Evolutionary conservation across 2,888 invertebrate genomes (phyloP).

Genomic region (Thecophora atra): DNA sequence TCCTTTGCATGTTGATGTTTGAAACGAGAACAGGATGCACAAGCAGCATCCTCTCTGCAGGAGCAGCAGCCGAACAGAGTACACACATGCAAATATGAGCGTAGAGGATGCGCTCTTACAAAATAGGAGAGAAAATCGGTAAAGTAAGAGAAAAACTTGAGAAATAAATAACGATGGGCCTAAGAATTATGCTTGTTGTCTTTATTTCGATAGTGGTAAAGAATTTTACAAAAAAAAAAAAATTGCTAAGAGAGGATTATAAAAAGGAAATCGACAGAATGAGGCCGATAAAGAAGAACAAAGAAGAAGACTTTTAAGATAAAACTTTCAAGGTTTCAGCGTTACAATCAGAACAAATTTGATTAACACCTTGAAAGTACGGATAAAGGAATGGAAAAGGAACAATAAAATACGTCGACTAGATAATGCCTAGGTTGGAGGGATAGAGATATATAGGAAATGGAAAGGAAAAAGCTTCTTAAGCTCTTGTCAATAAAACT

Average conservation of each 20-base stretch:
- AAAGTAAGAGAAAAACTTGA: neutral
- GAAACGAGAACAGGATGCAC: slow-evolving; percentile 5
- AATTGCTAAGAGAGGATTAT: slow-evolving; percentile 1
- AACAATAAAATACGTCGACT: too few species aligned
- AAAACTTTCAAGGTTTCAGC: neutral
- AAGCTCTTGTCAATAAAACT: too few species aligned
- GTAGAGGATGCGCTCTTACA: neutral
- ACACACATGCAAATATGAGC: neutral
- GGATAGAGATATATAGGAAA: too few species aligned
- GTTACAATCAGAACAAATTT: too few species aligned
- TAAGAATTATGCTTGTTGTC: neutral
- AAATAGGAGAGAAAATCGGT: neutral
- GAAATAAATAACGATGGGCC: neutral
- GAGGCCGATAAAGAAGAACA: neutral
- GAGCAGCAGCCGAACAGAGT: neutral
- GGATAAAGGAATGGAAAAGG: too few species aligned
- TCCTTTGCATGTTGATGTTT: slow-evolving; percentile 13
- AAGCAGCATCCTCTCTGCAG: neutral
- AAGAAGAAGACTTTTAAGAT: neutral
- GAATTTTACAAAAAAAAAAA: neutral
- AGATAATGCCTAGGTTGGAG: too few species aligned
- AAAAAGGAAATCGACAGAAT: slow-evolving; percentile 6
- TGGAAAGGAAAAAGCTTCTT: too few species aligned
- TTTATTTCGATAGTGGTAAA: neutral
- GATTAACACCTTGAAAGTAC: too few species aligned